Evolutionary conservation across 2,113 vertebrate genomes (phyloP).

Genomic region (Psilopogon haemacephalus): DNA sequence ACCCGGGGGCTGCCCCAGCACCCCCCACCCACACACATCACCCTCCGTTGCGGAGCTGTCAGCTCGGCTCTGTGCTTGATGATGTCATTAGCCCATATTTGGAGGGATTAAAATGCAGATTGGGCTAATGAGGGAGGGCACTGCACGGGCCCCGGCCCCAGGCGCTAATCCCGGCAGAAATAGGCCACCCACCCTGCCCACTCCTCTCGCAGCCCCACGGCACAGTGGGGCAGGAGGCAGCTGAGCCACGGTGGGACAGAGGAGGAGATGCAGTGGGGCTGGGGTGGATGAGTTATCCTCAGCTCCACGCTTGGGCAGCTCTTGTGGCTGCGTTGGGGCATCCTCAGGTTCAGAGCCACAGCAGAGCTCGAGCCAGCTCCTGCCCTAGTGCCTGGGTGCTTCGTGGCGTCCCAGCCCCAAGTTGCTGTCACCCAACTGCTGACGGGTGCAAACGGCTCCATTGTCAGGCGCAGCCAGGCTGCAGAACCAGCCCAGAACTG

Average conservation of each 20-base stretch:
- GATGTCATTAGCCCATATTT: not conserved
- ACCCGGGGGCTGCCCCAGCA: accelerated
- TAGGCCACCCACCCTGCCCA: not conserved
- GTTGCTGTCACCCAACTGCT: not conserved
- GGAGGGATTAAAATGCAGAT: slow-evolving; percentile 50
- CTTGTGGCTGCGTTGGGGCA: accelerated
- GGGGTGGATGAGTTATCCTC: not conserved
- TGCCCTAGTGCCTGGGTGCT: not conserved
- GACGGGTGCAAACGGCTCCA: accelerated
- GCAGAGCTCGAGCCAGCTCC: not conserved
- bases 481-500: accelerated
- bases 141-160: accelerated
- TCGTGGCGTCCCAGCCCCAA: accelerated
- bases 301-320: accelerated
- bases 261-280: too few species aligned
- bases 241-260: accelerated
- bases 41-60: not conserved
- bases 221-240: not conserved
- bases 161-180: slow-evolving; percentile 41
- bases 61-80: not conserved
- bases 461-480: accelerated
- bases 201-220: not conserved
- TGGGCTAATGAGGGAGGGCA: slow-evolving; percentile 9
- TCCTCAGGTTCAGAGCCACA: accelerated
- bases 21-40: not conserved